phyloP scores from a whole-genome alignment of 2,113 vertebrate species.

The Bos javanicus region DNA sequence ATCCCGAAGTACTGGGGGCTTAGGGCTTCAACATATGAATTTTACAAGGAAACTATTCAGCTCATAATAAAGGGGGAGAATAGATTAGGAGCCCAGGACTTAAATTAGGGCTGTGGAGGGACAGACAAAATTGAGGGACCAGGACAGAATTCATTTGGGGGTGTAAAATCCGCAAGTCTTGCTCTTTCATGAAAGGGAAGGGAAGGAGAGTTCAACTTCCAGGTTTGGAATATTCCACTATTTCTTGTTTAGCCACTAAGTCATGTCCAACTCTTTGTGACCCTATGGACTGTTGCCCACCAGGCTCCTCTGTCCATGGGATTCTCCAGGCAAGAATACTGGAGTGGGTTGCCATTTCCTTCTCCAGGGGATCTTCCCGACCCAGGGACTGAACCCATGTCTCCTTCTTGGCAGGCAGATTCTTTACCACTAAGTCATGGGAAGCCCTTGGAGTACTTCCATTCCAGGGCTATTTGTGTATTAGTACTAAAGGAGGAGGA shows the following conservation, averaged over 20 bases:
- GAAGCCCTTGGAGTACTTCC: no score
- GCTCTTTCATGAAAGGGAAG: neutral
- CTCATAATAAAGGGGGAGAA: neutral
- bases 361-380: neutral
- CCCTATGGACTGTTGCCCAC: neutral
- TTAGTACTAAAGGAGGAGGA: no score
- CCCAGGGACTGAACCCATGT: neutral
- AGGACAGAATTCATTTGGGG: neutral
- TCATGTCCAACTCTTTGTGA: neutral
- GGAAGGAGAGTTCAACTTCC: neutral
- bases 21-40: neutral
- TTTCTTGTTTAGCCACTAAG: neutral
- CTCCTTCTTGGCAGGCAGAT: no score
- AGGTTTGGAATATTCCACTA: neutral
- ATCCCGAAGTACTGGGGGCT: neutral
- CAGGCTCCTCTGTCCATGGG: neutral
- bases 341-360: no score
- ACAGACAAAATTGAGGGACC: neutral
- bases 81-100: neutral
- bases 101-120: neutral
- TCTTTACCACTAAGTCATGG: neutral
- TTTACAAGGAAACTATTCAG: neutral
- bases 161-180: neutral
- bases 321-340: neutral
- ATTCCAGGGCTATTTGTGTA: no score